phyloP scores from a whole-genome alignment of 1,140 invertebrate species.

The Drosophila prosaltans region DNA sequence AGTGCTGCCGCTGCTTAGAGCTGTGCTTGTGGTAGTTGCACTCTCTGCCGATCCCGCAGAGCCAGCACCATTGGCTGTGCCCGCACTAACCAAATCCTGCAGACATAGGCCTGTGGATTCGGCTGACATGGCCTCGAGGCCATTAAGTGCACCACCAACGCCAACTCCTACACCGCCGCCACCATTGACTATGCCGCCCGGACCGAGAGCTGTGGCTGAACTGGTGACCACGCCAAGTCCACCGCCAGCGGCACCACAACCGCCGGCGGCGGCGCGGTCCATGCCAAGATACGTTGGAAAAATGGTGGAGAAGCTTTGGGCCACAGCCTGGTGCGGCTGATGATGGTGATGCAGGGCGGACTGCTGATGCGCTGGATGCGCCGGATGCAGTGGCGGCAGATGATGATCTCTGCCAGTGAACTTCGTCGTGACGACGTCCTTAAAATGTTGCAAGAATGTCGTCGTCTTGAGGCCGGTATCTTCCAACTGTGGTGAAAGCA shows the following conservation, averaged over 20 bases:
- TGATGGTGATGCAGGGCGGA: conserved; percentile 75
- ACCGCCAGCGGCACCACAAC: conserved; percentile 71
- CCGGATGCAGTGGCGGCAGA: conserved; percentile 78
- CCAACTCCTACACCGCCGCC: conserved; percentile 82
- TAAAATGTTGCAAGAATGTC: conserved; percentile 83
- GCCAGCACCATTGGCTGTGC: conserved; percentile 79
- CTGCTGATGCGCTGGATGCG: conserved; percentile 75
- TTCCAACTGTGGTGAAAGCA: conserved; percentile 77
- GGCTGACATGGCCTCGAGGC: conserved; percentile 84
- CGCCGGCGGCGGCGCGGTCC: conserved; percentile 78
- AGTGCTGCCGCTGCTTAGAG: conserved; percentile 82
- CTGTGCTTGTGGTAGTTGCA: conserved; percentile 75
- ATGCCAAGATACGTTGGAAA: conserved; percentile 82
- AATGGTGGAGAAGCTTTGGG: conserved; percentile 82
- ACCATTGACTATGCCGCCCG: conserved; percentile 68
- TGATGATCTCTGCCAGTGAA: conserved; percentile 82
- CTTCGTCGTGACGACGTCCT: conserved; percentile 83
- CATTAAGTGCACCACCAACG: conserved; percentile 85
- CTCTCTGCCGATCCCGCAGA: conserved; percentile 83
- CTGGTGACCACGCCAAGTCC: conserved; percentile 83
- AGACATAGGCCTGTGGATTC: conserved; percentile 86
- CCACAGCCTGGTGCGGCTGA: conserved; percentile 81
- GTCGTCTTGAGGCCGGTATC: conserved; percentile 83
- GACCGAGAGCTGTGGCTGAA: conserved; percentile 84
- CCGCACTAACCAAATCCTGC: conserved; percentile 87